phyloP scores from a whole-genome alignment of 2,888 invertebrate genomes.

The Hoplodrina ambigua region DNA sequence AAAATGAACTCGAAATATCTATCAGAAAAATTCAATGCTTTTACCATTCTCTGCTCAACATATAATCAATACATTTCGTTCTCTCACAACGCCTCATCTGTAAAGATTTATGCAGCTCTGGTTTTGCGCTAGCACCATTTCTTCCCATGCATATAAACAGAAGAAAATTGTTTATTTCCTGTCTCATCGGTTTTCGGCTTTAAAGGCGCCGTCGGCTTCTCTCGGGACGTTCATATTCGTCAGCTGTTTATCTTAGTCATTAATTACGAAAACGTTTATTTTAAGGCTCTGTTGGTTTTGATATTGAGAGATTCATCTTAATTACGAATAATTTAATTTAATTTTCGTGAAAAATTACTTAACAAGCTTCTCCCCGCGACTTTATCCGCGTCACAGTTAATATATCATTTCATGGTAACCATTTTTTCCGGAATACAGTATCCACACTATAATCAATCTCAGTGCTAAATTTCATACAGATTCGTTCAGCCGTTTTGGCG shows the following conservation, averaged over 20 bases:
- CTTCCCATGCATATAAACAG: slow-evolving; percentile 57
- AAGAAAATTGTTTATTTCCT: slow-evolving; percentile 69
- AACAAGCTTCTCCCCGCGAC: too few relatives aligned
- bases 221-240: slow-evolving; percentile 32
- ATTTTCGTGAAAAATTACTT: not conserved
- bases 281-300: not conserved
- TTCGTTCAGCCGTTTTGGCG: too few relatives aligned
- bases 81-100: slow-evolving; percentile 66
- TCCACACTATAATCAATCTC: too few relatives aligned
- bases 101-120: slow-evolving; percentile 78
- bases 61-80: slow-evolving; percentile 59
- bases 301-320: not conserved
- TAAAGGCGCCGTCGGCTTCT: slow-evolving; percentile 14
- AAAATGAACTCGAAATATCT: slow-evolving; percentile 8
- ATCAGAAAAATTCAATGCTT: slow-evolving; percentile 47
- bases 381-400: too few relatives aligned
- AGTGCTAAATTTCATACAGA: too few relatives aligned
- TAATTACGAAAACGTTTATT: slow-evolving; percentile 29
- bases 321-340: not conserved
- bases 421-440: too few relatives aligned
- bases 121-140: slow-evolving; percentile 60
- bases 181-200: slow-evolving; percentile 53
- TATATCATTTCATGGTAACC: too few relatives aligned
- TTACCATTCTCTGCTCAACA: slow-evolving; percentile 40
- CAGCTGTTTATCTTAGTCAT: slow-evolving; percentile 39